These are phyloP conservation scores for Isaurus tuberculatus DNA, from an alignment of 92 coral and sea anemone species.

Conservation along the genomic window DNA sequence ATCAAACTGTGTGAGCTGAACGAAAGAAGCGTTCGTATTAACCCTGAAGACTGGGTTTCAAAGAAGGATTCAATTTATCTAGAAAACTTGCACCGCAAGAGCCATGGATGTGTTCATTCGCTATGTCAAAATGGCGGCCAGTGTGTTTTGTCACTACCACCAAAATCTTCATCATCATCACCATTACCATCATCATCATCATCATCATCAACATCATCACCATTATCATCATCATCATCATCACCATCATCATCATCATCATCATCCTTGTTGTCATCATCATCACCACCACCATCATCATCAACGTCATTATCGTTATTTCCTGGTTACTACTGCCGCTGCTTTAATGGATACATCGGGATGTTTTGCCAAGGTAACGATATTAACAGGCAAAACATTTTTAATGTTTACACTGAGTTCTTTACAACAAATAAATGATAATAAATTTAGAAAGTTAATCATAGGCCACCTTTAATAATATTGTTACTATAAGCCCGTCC, in stretches of 20 bases:
- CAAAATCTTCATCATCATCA: background rate
- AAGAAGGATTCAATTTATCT: conserved; percentile 29
- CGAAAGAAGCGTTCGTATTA: conserved; percentile 11
- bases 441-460: too few species aligned
- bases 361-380: conserved; percentile 25
- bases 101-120: conserved; percentile 26
- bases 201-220: background rate
- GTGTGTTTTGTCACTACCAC: conserved; percentile 1
- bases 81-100: conserved; percentile 14
- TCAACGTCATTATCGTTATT: background rate
- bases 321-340: conserved; percentile 10
- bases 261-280: background rate
- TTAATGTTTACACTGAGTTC: too few species aligned
- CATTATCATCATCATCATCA: background rate
- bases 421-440: too few species aligned
- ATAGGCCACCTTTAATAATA: too few species aligned
- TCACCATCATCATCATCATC: background rate
- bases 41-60: conserved; percentile 13
- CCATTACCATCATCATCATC: background rate
- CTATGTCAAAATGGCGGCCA: conserved; percentile 27
- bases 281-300: background rate
- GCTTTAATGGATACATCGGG: conserved; percentile 29
- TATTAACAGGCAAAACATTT: too few species aligned
- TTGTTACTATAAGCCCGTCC: too few species aligned
- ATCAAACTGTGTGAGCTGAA: conserved; percentile 31